Conservation (phyloP, 2,113 vertebrate species). For the Tringa solitaria region DNA sequence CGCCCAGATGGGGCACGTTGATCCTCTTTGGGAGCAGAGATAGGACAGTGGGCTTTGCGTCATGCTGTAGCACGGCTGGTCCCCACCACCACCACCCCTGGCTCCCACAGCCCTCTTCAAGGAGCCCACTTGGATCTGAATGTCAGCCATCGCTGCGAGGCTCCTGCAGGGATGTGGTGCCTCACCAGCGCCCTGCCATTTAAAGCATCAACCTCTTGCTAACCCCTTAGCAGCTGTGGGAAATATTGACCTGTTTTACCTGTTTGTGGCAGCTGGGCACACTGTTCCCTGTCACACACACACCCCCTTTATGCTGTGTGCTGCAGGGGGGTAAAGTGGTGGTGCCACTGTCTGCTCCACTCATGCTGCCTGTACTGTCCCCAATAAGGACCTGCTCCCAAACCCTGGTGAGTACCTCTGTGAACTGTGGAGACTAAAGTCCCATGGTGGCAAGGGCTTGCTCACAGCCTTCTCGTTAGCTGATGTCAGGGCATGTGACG, state of each 20-base stretch:
- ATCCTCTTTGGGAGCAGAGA: not conserved
- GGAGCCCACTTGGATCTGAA: not conserved
- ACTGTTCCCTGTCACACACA: not conserved
- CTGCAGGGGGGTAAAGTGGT: not conserved
- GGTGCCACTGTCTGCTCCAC: not conserved
- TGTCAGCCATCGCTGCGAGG: conserved; percentile 39
- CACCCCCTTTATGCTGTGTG: fast-evolving
- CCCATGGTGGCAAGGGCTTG: not conserved
- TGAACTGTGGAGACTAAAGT: not conserved
- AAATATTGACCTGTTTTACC: not conserved
- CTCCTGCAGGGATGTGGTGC: conserved; percentile 5
- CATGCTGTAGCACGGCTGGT: not conserved
- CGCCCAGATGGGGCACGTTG: not conserved
- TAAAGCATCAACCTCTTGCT: conserved; percentile 12
- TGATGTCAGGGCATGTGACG: fast-evolving
- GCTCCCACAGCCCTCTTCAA: not conserved
- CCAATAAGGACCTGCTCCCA: not conserved
- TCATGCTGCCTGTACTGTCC: not conserved
- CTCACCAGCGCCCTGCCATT: conserved; percentile 3
- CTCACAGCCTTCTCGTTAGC: not conserved
- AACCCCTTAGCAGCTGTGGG: not conserved
- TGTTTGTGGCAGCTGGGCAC: not conserved
- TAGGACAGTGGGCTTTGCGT: not conserved
- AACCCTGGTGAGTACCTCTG: not conserved
- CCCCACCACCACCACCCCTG: not conserved